These are phyloP conservation scores for Plotosus lineatus DNA, from an alignment of 2,113 vertebrate species.

Conservation along the genomic window DNA sequence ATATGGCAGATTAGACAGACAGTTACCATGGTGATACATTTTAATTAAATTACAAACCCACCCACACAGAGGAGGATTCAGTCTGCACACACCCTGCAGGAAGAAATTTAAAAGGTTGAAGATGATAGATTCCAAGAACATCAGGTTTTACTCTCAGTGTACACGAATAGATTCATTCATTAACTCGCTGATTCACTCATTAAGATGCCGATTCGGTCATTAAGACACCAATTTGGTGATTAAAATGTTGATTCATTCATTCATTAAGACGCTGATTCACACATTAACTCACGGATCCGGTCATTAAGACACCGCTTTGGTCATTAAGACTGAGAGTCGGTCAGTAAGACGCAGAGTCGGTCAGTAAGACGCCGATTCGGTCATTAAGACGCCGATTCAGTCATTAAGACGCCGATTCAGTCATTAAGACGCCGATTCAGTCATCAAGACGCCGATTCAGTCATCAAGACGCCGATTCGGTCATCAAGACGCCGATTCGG, in stretches of 20 bases:
- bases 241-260: not conserved
- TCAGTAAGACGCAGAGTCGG: not conserved
- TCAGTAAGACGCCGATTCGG: not conserved
- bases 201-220: not conserved
- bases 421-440: not conserved
- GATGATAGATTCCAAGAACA: not conserved
- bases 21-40: slow-evolving; percentile 18
- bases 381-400: not conserved
- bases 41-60: slow-evolving; percentile 2
- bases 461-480: not conserved
- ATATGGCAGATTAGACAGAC: not conserved
- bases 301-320: not conserved
- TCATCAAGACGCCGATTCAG: not conserved
- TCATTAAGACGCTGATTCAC: not conserved
- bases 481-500: not conserved
- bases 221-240: not conserved
- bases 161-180: not conserved
- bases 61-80: not conserved
- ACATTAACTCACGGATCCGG: not conserved
- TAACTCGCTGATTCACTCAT: not conserved
- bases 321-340: not conserved
- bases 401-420: not conserved
- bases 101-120: not conserved
- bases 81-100: not conserved
- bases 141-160: not conserved